Conservation (phyloP, 2,797 vertebrate genomes). For the Gymnoscopelus microlampas region DNA sequence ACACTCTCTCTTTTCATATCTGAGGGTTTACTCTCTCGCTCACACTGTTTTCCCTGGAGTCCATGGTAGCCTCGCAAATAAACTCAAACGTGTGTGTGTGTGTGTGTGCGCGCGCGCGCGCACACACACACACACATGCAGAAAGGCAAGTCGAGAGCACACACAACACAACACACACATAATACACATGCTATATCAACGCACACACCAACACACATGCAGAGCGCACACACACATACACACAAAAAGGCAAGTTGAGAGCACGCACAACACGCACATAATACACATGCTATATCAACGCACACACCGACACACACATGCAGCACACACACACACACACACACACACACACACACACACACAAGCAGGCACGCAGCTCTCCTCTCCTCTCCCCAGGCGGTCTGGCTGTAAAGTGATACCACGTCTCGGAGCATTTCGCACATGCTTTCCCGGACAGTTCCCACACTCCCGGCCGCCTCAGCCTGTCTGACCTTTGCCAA, state of each 20-base stretch:
- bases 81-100: constrained; percentile 19
- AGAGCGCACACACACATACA: not conserved
- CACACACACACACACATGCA: constrained; percentile 20
- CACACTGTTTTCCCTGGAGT: constrained; percentile 42
- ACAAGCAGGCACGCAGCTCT: constrained; percentile 37
- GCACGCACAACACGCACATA: too few relatives aligned
- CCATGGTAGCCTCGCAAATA: constrained; percentile 40
- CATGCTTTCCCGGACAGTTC: constrained; percentile 86
- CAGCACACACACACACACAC: not conserved
- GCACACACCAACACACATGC: not conserved
- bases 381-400: constrained; percentile 69
- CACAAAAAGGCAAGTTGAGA: not conserved
- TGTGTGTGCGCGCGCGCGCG: constrained; percentile 27
- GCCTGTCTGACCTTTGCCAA: constrained; percentile 87
- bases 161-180: constrained; percentile 22
- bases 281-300: too few relatives aligned
- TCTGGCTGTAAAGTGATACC: constrained; percentile 83
- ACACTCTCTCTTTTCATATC: constrained; percentile 62
- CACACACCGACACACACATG: not conserved
- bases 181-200: too few relatives aligned
- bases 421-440: constrained; percentile 80
- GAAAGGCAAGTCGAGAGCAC: not conserved
- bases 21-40: constrained; percentile 12
- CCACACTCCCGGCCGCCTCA: constrained; percentile 85
- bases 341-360: constrained; percentile 9